Base-by-base conservation (phyloP, 2,113 vertebrate genomes). In the Pontoporia blainvillei region DNA sequence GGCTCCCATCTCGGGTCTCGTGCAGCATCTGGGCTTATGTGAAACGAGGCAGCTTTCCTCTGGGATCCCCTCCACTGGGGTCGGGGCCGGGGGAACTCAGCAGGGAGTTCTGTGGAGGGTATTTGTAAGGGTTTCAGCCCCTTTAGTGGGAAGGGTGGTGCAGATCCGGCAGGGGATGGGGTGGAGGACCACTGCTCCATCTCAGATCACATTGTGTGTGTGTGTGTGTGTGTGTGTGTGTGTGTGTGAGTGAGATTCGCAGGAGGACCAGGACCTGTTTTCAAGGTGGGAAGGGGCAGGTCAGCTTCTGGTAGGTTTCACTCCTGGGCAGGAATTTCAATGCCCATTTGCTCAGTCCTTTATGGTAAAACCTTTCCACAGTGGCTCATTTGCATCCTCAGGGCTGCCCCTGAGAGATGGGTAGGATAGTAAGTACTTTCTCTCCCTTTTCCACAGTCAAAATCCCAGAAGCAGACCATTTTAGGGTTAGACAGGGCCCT, bases 101-200 rank as follows among this genome's bases (percentile, higher is more conserved):
- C 23, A 1, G 61, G 52, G 67, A 34, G 29, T 5, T 61, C 31
- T 57, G n/a, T 1, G 4, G 21, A 23, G 3, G 25, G 66, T 8
- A 2, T 0, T 1, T 17, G 25, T 20, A 12, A 81, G 44, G 34
- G 25, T 46, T 46, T 90, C 46, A 41, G 29, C 49, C 41, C 44
- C 52, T 7, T 52, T 52, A 0, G 8, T 6, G 29, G 39, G 18
- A 64, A 6, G 3, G 6, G 25, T 36, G n/a, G 6, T 59, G 18
- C 27, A 34, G 36, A 7, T 12, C 41, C 73, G 34, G 44, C 5
- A 20, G 71, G 66, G 39, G 34, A 6, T 8, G 0, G 2, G 9
- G 21, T 12, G 7, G 29, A 4, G 11, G 4, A 6, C 1, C 1
- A 0, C 34, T 49, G 41, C n/a, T 72, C 20, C 6, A 0, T 69